These are phyloP conservation scores for Labeo catla DNA, from an alignment of 2,113 vertebrate species.

Conservation along the genomic window DNA sequence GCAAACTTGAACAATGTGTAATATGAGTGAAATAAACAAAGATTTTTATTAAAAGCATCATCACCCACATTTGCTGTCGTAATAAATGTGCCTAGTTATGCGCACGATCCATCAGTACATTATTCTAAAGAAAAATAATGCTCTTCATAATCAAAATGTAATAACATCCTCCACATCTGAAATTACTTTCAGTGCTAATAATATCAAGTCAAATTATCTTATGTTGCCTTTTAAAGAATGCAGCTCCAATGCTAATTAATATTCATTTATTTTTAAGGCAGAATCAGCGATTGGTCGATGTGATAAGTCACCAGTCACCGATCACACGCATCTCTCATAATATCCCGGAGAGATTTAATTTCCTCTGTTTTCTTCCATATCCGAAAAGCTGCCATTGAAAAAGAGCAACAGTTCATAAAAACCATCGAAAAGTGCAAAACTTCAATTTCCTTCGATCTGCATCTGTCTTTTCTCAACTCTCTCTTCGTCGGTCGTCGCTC, in stretches of 20 bases:
- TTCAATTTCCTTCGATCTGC: conserved; percentile 25
- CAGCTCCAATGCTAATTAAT: not conserved
- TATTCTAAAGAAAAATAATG: not conserved
- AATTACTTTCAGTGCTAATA: not conserved
- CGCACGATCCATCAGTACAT: not conserved
- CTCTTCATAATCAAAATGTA: not conserved
- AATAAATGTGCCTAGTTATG: not conserved
- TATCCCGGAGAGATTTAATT: conserved; percentile 8
- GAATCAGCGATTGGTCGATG: not conserved
- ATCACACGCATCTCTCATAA: not conserved
- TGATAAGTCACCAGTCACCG: not conserved
- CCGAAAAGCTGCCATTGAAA: not conserved
- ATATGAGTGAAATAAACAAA: not conserved
- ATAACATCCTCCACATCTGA: not conserved
- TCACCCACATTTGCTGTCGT: not conserved
- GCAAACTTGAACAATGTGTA: not conserved
- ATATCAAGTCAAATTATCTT: not conserved
- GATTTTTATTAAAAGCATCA: not conserved
- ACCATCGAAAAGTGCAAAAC: not conserved
- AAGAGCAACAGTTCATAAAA: not conserved
- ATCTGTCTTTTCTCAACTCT: not conserved
- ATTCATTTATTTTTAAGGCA: not conserved
- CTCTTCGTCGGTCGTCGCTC: not conserved
- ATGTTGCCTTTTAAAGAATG: not conserved
- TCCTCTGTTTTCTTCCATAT: conserved; percentile 5